A percentile compares a stretch with the other conserved stretches of the same genome.
Conservation (phyloP, 2,113 vertebrate species). For the Corythoichthys intestinalis region DNA sequence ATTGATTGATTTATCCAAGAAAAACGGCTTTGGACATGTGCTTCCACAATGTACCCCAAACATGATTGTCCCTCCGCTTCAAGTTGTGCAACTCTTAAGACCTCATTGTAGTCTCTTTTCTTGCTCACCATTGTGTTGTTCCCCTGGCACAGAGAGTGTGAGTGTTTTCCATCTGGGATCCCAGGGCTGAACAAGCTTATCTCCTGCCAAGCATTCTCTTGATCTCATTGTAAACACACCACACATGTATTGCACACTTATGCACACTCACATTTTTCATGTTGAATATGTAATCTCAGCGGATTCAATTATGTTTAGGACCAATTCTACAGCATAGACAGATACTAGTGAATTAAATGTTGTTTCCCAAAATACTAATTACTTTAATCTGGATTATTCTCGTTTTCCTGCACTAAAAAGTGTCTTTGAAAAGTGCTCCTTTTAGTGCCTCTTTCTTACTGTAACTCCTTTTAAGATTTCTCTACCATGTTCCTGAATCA, state of each 20-base stretch:
- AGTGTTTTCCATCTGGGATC: constrained; percentile 48
- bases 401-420: constrained; percentile 35
- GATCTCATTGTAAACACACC: constrained; percentile 55
- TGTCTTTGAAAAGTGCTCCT: constrained; percentile 18
- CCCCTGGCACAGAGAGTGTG: constrained; percentile 13
- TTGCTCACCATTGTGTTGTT: constrained; percentile 16
- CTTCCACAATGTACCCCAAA: not conserved
- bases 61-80: not conserved
- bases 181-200: constrained; percentile 49
- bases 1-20: not conserved
- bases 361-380: constrained; percentile 56
- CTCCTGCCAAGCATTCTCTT: constrained; percentile 55
- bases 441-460: constrained; percentile 2
- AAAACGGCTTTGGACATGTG: not conserved
- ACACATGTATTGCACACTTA: constrained; percentile 14
- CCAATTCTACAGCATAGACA: constrained; percentile 28
- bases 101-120: constrained; percentile 32
- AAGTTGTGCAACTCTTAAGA: constrained; percentile 5
- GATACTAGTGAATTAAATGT: constrained; percentile 54
- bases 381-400: constrained; percentile 51
- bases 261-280: constrained; percentile 7
- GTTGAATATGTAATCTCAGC: constrained; percentile 3
- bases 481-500: constrained; percentile 5
- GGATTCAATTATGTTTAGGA: constrained; percentile 11
- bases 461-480: constrained; percentile 20